A percentile compares a stretch with the other conserved stretches of the same genome.
phyloP scores from a whole-genome alignment of 2,797 vertebrate genomes.

The Xerus rutilus region DNA sequence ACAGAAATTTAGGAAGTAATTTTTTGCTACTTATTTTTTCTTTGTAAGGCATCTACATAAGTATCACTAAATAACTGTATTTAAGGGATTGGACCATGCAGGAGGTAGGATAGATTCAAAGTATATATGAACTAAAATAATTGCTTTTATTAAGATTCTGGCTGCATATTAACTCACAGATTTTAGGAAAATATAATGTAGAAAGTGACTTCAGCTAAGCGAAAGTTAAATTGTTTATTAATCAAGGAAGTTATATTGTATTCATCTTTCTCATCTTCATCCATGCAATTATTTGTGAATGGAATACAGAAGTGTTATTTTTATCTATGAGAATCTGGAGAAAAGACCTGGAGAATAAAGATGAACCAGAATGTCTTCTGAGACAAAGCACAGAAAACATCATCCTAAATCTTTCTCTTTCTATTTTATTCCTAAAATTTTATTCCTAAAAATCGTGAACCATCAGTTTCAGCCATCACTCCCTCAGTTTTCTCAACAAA shows the following conservation, averaged over 20 bases:
- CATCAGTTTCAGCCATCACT: neutral
- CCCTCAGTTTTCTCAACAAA: neutral
- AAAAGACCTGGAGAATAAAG: neutral
- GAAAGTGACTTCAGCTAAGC: neutral
- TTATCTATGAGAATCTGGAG: neutral
- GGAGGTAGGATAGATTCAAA: too few relatives aligned
- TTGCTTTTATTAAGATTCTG: neutral
- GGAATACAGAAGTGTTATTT: neutral
- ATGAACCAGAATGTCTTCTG: neutral
- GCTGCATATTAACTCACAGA: neutral
- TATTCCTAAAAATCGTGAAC: neutral
- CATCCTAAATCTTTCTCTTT: fast-evolving
- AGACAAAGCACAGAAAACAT: neutral
- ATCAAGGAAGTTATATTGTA: neutral
- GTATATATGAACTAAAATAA: too few relatives aligned
- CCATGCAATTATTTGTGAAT: neutral
- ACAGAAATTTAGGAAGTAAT: neutral
- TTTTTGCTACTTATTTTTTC: neutral
- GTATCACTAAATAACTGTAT: neutral
- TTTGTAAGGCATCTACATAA: neutral
- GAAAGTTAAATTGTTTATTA: neutral
- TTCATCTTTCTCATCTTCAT: neutral
- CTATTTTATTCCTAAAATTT: neutral
- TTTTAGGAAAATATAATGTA: neutral
- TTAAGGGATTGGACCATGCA: neutral